phyloP scores from a whole-genome alignment of 2,888 invertebrate genomes.

The Noctua janthe region DNA sequence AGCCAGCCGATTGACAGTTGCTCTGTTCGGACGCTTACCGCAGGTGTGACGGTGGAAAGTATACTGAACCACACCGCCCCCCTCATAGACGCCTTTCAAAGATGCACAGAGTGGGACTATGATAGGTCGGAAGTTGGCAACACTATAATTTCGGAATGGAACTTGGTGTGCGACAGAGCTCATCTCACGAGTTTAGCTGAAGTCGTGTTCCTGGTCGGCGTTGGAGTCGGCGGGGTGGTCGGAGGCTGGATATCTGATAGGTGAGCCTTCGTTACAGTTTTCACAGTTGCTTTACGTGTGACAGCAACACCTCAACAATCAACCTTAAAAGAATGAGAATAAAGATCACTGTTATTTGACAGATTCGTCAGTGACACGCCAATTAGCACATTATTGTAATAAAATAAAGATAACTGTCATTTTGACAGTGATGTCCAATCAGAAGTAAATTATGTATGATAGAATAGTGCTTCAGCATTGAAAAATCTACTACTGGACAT shows the following conservation, averaged over 20 bases:
- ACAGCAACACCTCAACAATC: background rate
- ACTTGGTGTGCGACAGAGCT: constrained; percentile 93
- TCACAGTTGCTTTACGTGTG: background rate
- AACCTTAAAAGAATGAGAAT: accelerated
- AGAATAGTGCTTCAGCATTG: background rate
- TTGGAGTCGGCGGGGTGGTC: constrained; percentile 94
- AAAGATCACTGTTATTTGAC: background rate
- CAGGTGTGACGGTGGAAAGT: constrained; percentile 80
- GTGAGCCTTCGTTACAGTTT: constrained; percentile 71
- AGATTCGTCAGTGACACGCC: background rate
- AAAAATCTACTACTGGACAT: background rate
- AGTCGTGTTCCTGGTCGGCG: constrained; percentile 94
- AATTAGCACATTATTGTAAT: background rate
- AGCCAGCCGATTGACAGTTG: constrained; percentile 92
- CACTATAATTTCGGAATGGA: constrained; percentile 94
- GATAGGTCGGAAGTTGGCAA: constrained; percentile 90
- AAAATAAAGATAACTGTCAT: background rate
- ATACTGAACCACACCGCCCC: constrained; percentile 84
- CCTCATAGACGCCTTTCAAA: constrained; percentile 81
- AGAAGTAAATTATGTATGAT: background rate
- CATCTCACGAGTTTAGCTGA: constrained; percentile 93
- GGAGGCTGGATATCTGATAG: constrained; percentile 95
- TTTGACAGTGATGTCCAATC: background rate
- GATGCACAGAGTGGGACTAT: constrained; percentile 92
- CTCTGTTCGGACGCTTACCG: constrained; percentile 85